Evolutionary conservation across 2,113 vertebrate genomes (phyloP).

Genomic region (Gambusia holbrooki): DNA sequence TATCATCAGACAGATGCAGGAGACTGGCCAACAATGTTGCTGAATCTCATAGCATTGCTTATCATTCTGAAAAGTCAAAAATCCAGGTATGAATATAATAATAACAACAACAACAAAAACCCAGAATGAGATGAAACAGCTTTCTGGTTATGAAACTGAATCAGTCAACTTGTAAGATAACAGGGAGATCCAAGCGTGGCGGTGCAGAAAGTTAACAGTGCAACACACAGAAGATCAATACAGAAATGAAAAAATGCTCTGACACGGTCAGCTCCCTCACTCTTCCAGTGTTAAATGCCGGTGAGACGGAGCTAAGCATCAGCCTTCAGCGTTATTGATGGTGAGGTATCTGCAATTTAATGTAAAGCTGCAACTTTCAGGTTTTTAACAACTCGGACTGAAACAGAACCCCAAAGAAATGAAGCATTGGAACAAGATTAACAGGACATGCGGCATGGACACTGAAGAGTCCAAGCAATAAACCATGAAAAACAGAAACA

Average conservation of each 20-base stretch:
- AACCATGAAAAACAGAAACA: no score
- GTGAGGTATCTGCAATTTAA: not conserved
- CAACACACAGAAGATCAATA: constrained; percentile 34
- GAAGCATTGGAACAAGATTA: no score
- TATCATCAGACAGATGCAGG: not conserved
- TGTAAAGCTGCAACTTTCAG: not conserved
- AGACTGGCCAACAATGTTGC: not conserved
- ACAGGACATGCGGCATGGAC: no score
- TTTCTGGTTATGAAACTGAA: not conserved
- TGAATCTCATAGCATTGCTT: not conserved
- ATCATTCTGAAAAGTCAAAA: not conserved
- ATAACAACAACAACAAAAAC: no score
- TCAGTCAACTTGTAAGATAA: constrained; percentile 10
- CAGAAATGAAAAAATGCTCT: constrained; percentile 20
- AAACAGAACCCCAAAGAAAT: not conserved
- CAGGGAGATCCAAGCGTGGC: not conserved
- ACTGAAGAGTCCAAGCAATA: no score
- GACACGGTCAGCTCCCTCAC: constrained; percentile 5
- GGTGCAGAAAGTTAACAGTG: constrained; percentile 11
- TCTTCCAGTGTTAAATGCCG: constrained; percentile 1
- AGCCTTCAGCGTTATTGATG: not conserved
- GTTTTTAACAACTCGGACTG: no score
- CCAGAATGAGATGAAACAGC: not conserved
- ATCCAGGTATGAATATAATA: not conserved
- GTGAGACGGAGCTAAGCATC: not conserved